Evolutionary conservation across 2,113 vertebrate species (phyloP), one percentile per base, ranked within the genome.

Genomic region (Noturus placidus): DNA sequence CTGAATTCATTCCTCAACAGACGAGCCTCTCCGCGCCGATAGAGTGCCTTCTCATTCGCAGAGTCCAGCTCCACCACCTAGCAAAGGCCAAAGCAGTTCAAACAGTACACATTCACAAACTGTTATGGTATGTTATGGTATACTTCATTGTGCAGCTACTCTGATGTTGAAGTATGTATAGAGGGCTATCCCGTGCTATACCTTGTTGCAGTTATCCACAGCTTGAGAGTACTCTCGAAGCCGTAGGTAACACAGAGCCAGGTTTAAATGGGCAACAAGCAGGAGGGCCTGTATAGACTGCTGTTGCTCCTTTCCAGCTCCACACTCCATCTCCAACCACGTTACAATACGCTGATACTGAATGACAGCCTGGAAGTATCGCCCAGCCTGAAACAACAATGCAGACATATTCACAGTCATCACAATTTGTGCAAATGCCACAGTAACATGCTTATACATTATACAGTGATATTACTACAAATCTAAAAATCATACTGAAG

Each of bases 161-260:
- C 7, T 56, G 27, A 5, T 33, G 27, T 25, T 84, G 52, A 84
- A 33, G 20, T 57, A 63, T 84, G 30, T 84, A 72, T 77, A 67
- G 7, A 83, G 35, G 4, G 14, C 38, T 27, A 46, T 88, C 33
- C 17, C 86, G 9, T 69, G 42, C 52, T 80, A 13, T 92, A 99
- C 98, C 97, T 97, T 98, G 90, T 99, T 97, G 27, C 98, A 99
- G 94, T 96, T 97, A 42, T 99, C 97, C 0, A 99, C 96, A 0
- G 93, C 96, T 89, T 96, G 97, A 89, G 94, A 46, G 35, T 96
- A 97, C 1, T 99, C 98, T 1, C 95, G 91, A 5, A 98, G 91
- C 80, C 97, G 96, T 92, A 99, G 94, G 93, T 96, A 97, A 94
- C 98, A 99, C 95, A 99, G 94, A 20, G 97, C 97, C 90, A 99